phyloP scores from a whole-genome alignment of 2,888 invertebrate genomes.

The Volucella bombylans region DNA sequence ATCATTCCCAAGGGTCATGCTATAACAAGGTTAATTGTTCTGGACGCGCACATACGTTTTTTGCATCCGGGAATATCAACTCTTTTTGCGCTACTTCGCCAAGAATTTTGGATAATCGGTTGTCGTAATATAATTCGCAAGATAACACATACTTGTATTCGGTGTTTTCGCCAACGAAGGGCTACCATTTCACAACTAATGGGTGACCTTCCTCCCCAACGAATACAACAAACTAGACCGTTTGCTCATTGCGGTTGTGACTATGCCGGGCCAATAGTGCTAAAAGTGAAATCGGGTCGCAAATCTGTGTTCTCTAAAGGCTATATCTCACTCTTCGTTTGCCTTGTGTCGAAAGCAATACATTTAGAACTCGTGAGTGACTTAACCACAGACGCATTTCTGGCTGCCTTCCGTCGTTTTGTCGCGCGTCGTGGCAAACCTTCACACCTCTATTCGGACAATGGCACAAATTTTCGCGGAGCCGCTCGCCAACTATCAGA shows the following conservation, averaged over 20 bases:
- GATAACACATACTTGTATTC: not conserved
- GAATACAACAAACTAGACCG: not conserved
- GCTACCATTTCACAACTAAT: not conserved
- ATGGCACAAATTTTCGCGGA: too few relatives aligned
- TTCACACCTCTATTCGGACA: constrained; percentile 8
- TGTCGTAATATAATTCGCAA: not conserved
- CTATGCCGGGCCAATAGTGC: not conserved
- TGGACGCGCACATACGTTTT: constrained; percentile 11
- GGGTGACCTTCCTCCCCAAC: not conserved
- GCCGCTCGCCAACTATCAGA: too few relatives aligned
- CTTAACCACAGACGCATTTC: constrained; percentile 22
- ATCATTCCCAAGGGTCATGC: constrained; percentile 18
- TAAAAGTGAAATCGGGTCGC: not conserved
- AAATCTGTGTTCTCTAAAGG: not conserved
- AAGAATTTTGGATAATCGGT: constrained; percentile 13
- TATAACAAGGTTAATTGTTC: constrained; percentile 6
- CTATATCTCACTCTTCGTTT: constrained; percentile 11
- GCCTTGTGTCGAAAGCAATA: not conserved
- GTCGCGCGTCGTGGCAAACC: constrained; percentile 18
- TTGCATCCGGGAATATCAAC: constrained; percentile 35
- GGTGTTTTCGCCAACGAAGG: not conserved
- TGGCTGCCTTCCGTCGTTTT: constrained; percentile 22
- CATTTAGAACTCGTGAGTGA: constrained; percentile 30
- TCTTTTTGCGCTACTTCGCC: constrained; percentile 4
- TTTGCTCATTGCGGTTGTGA: constrained; percentile 14